Base-by-base conservation (phyloP, 2,888 invertebrate genomes). In the Diplolepis rosae region DNA sequence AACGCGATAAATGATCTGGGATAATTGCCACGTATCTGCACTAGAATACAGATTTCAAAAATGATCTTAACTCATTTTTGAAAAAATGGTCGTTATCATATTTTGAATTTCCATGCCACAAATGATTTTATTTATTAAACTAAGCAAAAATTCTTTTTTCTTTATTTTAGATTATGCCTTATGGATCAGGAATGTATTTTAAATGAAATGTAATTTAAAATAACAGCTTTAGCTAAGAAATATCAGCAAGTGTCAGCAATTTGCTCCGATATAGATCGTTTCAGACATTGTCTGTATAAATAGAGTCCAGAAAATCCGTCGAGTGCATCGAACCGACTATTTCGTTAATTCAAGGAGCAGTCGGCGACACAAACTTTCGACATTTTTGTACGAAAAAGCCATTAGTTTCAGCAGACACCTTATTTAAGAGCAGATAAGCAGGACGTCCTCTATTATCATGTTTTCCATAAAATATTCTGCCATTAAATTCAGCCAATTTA, bases 271-370 rank as follows among this genome's bases (percentile, higher is more conserved):
- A 75, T 51, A 56, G 69, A 77, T 74, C 74, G 61, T 73, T 72
- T 72, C 66, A 72, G 69, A 42, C 67, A 70, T 54, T 71, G 74
- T 67, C 61, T 61, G 65, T 74, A 78, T 80, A 80, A 83, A 81
- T 83, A 80, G 84, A 75, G 77, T 76, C 79, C 77, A 80, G 72
- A 84, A 83, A 83, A 77, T 73, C 81, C 75, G 70, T 80, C 80
- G 78, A 81, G 85, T 84, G 85, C 84, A 85, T 84, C 85, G 82
- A 85, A 81, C 81, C 84, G 83, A 77, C 74, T 72, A 74, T 78
- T 71, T 69, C 74, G 65, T 76, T 81, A 80, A 76, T 79, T 78
- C 72, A 75, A 77, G 78, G 77, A 77, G 74, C 75, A 78, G 74
- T 77, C 68, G 50, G 32, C 65, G 73, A 70, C 76, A 51, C 72